Evolutionary conservation across 2,113 vertebrate species (phyloP), one percentile per base, ranked within the genome.

Genomic region (Eubucco bourcierii): DNA sequence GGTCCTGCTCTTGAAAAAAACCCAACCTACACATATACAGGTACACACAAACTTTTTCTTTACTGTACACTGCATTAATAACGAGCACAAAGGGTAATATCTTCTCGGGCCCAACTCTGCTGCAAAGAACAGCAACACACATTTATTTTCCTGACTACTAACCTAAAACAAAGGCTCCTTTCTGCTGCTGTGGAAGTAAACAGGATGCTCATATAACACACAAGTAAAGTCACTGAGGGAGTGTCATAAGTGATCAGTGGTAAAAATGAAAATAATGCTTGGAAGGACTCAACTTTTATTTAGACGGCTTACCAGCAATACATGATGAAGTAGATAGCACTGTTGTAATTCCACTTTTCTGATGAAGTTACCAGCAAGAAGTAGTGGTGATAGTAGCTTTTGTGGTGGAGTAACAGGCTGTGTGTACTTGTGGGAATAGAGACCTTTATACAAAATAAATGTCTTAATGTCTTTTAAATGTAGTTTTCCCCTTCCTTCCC

Each of bases 1-100:
- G 11, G 44, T 82, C 20, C 31, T 66, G 8, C 29, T 81, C 25
- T 86, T 63, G 65, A 65, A 71, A 31, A 46, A 56, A 56, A 50
- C 20, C 7, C 1, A 7, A 15, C 6, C 34, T 2, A 6, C 21
- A 33, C 6, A 9, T 4, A 14, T 18, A 46, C 1, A 71, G 21
- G 15, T 52, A 59, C 7, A 25, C 16, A 33, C 7, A 59, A 4
- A 37, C 2, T 1, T 52, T 55, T 41, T 39, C 15, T 27, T 71
- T 34, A 9, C 14, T n/a, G 83, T 44, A 6, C 10, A 9, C 7
- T 46, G 2, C 19, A 23, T 65, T 31, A 65, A 73, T 5, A 76
- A 6, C 25, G 63, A 12, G 24, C 56, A 76, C 39, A 12, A 82
- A 58, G 55, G 6, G 29, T 73, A 68, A 73, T n/a, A 34, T 1